Evolutionary conservation across 2,113 vertebrate species (phyloP).

Genomic region (Gadus macrocephalus): DNA sequence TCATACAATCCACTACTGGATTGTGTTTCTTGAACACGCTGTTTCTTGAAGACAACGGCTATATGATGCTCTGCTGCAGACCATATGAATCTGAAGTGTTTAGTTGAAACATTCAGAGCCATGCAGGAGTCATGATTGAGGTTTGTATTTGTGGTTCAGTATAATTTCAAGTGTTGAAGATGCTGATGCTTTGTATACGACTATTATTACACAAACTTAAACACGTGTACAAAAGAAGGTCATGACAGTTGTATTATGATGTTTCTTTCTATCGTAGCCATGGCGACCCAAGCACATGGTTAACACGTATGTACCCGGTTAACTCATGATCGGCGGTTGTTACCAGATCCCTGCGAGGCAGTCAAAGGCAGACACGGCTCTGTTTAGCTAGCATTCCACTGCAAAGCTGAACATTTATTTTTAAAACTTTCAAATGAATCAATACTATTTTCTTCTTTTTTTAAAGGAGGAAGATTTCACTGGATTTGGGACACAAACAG

Average conservation of each 20-base stretch:
- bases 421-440: slow-evolving; percentile 2
- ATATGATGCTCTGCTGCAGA: too few species aligned
- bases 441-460: slow-evolving; percentile 31
- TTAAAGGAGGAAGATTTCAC: slow-evolving; percentile 76
- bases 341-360: background rate
- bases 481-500: slow-evolving; percentile 73
- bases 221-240: background rate
- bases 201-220: background rate
- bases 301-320: background rate
- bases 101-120: too few species aligned
- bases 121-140: too few species aligned
- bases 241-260: background rate
- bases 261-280: background rate
- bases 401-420: background rate
- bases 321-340: background rate
- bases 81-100: too few species aligned
- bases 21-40: too few species aligned
- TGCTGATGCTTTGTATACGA: too few species aligned
- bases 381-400: background rate
- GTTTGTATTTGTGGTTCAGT: too few species aligned
- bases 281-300: background rate
- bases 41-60: too few species aligned
- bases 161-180: too few species aligned
- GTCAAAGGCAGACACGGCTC: background rate
- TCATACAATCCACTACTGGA: too few species aligned